These are phyloP conservation scores for Drosophila seguyi DNA, from an alignment of 1,140 invertebrate species.

Conservation along the genomic window DNA sequence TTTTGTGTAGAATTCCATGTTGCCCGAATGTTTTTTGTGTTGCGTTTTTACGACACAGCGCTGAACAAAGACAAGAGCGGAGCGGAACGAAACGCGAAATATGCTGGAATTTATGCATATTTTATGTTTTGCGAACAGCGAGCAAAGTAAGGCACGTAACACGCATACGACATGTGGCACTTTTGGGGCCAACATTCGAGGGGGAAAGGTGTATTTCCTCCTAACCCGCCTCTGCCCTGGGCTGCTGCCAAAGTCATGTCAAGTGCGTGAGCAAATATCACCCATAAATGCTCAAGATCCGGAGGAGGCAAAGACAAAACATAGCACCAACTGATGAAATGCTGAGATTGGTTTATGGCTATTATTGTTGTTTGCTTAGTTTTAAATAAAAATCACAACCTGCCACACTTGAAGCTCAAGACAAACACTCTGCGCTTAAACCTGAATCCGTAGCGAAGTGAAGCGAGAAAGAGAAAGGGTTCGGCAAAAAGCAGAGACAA, in stretches of 20 bases:
- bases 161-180: slow-evolving; percentile 76
- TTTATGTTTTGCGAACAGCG: slow-evolving; percentile 71
- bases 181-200: background rate
- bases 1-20: slow-evolving; percentile 60
- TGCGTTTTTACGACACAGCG: slow-evolving; percentile 63
- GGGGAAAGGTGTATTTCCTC: slow-evolving; percentile 22
- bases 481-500: slow-evolving; percentile 71
- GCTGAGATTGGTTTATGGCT: slow-evolving; percentile 33
- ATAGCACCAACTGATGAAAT: slow-evolving; percentile 33
- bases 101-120: slow-evolving; percentile 81
- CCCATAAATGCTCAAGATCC: slow-evolving; percentile 64
- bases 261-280: slow-evolving; percentile 78
- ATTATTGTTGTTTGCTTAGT: slow-evolving; percentile 52
- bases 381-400: slow-evolving; percentile 81
- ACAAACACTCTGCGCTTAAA: slow-evolving; percentile 77
- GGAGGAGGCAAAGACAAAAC: slow-evolving; percentile 1
- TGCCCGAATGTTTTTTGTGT: slow-evolving; percentile 39
- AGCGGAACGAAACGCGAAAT: slow-evolving; percentile 44
- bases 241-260: slow-evolving; percentile 31
- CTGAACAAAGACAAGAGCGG: slow-evolving; percentile 25
- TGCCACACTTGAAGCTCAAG: slow-evolving; percentile 78
- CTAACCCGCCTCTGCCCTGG: background rate
- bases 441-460: slow-evolving; percentile 30
- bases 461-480: slow-evolving; percentile 47
- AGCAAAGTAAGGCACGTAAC: slow-evolving; percentile 62